phyloP scores from a whole-genome alignment of 2,888 invertebrate species.

The Xanthorhoe designata region DNA sequence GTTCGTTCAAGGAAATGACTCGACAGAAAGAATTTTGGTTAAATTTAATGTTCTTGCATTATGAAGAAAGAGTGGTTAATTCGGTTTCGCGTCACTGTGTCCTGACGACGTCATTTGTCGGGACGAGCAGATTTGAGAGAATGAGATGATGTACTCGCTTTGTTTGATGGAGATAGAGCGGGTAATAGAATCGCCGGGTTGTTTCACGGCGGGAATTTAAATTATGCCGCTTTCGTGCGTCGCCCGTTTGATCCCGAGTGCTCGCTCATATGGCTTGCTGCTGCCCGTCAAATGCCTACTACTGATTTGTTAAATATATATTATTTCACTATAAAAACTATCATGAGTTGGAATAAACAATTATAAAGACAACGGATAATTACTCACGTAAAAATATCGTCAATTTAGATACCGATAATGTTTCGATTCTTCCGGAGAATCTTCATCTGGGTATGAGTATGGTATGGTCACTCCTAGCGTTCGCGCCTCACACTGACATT shows the following conservation, averaged over 20 bases:
- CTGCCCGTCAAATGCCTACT: neutral
- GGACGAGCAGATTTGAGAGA: constrained; percentile 33
- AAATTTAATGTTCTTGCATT: neutral
- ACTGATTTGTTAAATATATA: neutral
- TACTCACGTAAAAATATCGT: too few relatives aligned
- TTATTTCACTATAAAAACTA: neutral
- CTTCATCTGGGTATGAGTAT: too few relatives aligned
- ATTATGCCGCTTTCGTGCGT: neutral
- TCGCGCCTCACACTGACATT: too few relatives aligned
- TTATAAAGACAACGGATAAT: too few relatives aligned
- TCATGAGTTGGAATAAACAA: too few relatives aligned
- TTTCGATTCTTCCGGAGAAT: too few relatives aligned
- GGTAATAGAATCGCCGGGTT: constrained; percentile 11
- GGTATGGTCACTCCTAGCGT: too few relatives aligned
- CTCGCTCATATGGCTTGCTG: neutral
- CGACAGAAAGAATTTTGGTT: neutral
- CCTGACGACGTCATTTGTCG: constrained; percentile 34
- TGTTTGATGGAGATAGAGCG: constrained; percentile 31
- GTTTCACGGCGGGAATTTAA: neutral
- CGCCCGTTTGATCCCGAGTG: neutral
- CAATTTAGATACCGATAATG: too few relatives aligned
- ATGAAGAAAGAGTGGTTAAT: neutral
- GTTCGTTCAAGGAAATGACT: neutral
- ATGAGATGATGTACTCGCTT: constrained; percentile 25
- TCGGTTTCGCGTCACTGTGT: constrained; percentile 9